These are phyloP conservation scores for Plusia festucae DNA, from an alignment of 2,888 invertebrate species.

Conservation along the genomic window DNA sequence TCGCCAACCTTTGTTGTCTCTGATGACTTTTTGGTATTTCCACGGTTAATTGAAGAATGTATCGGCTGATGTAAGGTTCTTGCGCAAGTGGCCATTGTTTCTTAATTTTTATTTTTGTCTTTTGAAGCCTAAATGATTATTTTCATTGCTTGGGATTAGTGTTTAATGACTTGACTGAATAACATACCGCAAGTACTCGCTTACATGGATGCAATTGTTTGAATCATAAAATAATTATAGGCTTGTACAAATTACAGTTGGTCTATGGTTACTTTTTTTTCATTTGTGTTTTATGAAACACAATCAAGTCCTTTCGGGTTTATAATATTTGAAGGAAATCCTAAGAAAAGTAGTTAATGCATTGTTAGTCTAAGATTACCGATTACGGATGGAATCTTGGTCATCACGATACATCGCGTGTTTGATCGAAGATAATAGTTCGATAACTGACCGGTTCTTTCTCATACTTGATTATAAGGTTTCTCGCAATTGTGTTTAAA, in stretches of 20 bases:
- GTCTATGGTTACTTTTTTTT: too few species aligned
- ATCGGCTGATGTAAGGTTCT: conserved; percentile 15
- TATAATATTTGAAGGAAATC: not conserved
- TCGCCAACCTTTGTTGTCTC: conserved; percentile 49
- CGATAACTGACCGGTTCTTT: conserved; percentile 41
- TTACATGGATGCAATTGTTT: too few species aligned
- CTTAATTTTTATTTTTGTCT: not conserved
- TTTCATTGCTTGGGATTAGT: not conserved
- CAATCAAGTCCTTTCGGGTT: too few species aligned
- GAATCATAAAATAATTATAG: not conserved
- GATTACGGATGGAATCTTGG: conserved; percentile 39
- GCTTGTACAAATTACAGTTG: not conserved
- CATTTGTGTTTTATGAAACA: too few species aligned
- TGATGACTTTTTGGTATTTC: conserved; percentile 30
- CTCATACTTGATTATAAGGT: conserved; percentile 37
- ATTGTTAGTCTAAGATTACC: conserved; percentile 30
- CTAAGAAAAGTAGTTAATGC: conserved; percentile 4
- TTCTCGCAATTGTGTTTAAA: conserved; percentile 34
- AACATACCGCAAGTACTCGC: not conserved
- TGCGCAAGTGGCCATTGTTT: conserved; percentile 16
- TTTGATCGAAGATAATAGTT: conserved; percentile 38
- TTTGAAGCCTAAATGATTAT: not conserved
- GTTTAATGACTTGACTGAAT: not conserved
- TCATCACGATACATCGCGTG: conserved; percentile 56
- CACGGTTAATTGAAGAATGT: conserved; percentile 20